A percentile compares a stretch with the other conserved stretches of the same genome.
These are phyloP conservation scores for Scaptomyza pallida DNA, from an alignment of 1,140 invertebrate species.

Conservation along the genomic window DNA sequence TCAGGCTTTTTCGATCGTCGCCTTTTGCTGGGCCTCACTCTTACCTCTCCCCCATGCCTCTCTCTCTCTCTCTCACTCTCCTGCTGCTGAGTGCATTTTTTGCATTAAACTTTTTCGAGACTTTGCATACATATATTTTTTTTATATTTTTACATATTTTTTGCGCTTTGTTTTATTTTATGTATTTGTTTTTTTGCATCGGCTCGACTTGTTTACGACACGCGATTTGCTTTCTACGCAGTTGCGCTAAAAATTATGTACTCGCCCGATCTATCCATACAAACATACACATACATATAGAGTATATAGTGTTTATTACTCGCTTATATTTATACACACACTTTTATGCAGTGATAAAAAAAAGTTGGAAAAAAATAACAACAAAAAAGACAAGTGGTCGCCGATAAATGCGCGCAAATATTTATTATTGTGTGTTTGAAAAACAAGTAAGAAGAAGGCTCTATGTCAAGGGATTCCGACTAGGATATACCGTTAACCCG, in stretches of 20 bases:
- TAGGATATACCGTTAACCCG: no score
- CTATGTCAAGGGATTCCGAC: no score
- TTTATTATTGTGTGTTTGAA: constrained; percentile 28
- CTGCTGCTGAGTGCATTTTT: neutral
- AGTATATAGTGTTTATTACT: constrained; percentile 17
- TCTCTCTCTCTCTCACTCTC: neutral
- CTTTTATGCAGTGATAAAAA: constrained; percentile 70
- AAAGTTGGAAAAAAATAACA: constrained; percentile 59
- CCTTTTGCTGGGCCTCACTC: constrained; percentile 14
- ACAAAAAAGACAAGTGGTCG: constrained; percentile 54
- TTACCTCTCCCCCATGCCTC: neutral
- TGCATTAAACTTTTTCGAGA: neutral
- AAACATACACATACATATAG: no score
- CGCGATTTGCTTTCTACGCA: constrained; percentile 75
- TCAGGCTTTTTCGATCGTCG: constrained; percentile 40
- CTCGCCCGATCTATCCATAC: constrained; percentile 17
- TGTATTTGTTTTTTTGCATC: constrained; percentile 32
- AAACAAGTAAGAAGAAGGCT: neutral
- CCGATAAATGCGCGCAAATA: constrained; percentile 49
- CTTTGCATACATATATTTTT: neutral
- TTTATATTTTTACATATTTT: constrained; percentile 58
- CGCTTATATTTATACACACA: constrained; percentile 22
- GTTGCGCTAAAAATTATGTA: constrained; percentile 61
- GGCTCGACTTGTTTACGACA: constrained; percentile 70
- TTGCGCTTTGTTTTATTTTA: constrained; percentile 49